Evolutionary conservation across 1,140 invertebrate species (phyloP), one percentile per base, ranked within the genome.

Genomic region (Diachasma alloeum): DNA sequence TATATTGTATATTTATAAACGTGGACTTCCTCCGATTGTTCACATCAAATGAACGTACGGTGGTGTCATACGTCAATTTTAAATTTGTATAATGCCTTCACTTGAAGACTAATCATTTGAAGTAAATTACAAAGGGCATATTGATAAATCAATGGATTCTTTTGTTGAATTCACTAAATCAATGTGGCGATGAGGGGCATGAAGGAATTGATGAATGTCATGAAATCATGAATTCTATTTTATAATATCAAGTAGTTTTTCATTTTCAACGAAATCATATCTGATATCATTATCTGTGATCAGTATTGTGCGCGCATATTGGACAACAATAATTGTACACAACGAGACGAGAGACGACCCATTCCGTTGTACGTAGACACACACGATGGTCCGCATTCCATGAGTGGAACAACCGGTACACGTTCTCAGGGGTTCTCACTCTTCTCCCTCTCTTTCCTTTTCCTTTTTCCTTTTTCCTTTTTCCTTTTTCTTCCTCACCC

Each of bases 381-480:
- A 78, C 79, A 80, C 81, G 83, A 78, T 81, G 84, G 85, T 87
- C 88, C 88, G 85, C 88, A 89, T 89, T 89, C 88, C 88, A 86
- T 82, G 88, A 88, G 88, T 89, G 86, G 88, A 89, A 88, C 88
- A 88, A 89, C 88, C 88, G 88, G 88, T 89, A 89, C 86, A 86
- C 81, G 82, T 77, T 81, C 71, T 26, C 87, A 89, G 88, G 82
- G 88, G 85, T 82, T 89, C 88, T 89, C 87, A 88, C 72, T 79
- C 74, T 74, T 42, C 56, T 66, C 15, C 9, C 44, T 22, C 59
- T 22, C 42, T 13, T 13, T 22, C 26, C 46, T 10, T n/a, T 42
- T 22, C 42, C 17, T 42, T 24, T 44, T 22, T 15, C 42, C 22
- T 46, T 10, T 13, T 13, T 22, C 26, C 46, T 10, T n/a, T 42